Base-by-base conservation (phyloP, 2,888 invertebrate species). In the Ecliptopera silaceata region DNA sequence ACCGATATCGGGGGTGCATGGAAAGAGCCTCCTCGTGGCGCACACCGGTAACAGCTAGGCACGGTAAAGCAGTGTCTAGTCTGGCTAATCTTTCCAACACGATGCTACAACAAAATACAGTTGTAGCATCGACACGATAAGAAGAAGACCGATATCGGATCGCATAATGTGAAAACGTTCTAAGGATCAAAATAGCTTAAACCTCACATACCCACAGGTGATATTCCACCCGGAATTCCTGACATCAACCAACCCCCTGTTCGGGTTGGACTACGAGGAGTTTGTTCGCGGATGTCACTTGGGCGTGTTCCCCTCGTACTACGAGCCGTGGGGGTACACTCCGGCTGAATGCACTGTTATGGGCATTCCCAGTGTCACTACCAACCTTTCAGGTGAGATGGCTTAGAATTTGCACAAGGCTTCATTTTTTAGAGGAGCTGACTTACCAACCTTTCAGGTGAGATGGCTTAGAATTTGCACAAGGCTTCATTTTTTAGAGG, bases 321-420 rank as follows among this genome's bases (percentile, higher is more conserved):
- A 99, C 82, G 99, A 99, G 82, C 99, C 99, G 0, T 99, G 99
- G 99, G 99, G 99, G 0, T 99, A 99, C 84, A 99, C 99, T 0
- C 99, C 99, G 0, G 99, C 99, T 0, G 99, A 99, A 84, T 99
- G 99, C 75, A 99, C 99, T 0, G 99, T 99, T n/a, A 99, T 99
- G 99, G 99, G 99, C 0, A 99, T 99, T 71, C 99, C 99, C 0
- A 98, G 98, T 74, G 94, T 99, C 66, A 98, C 99, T 0, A 99
- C 99, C 8, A 99, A 99, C 82, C 90, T 99, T 3, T 99, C 99
- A 42, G 98, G 94, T 94, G 63, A 43, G 36, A 36, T 36, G 15
- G 36, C 36, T 36, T 36, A 12, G 4, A 32, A 32, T 12, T n/a
- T 12, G 0, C 3, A 34, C 13, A 34, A 13, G 13, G 34, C 34